phyloP scores from a whole-genome alignment of 2,888 invertebrate species.

The Microdon myrmicae region DNA sequence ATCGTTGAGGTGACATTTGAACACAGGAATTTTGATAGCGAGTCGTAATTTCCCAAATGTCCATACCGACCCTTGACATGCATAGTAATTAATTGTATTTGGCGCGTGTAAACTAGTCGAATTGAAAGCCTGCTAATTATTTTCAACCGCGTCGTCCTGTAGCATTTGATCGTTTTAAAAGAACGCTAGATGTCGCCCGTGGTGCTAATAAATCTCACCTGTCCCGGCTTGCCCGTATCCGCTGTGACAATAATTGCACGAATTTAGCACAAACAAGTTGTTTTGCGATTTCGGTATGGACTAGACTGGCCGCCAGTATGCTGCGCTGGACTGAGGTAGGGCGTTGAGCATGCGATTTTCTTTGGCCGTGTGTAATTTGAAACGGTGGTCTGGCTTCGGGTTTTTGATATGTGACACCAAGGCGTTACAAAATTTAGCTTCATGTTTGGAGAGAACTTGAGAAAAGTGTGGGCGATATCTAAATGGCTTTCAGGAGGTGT shows the following conservation, averaged over 20 bases:
- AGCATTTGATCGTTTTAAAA: slow-evolving; percentile 40
- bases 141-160: slow-evolving; percentile 47
- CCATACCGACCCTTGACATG: slow-evolving; percentile 27
- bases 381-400: slow-evolving; percentile 19
- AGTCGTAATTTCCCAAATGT: too few relatives aligned
- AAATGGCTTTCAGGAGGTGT: too few relatives aligned
- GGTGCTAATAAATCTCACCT: slow-evolving; percentile 47
- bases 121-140: slow-evolving; percentile 45
- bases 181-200: slow-evolving; percentile 38
- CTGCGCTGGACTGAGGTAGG: too few relatives aligned
- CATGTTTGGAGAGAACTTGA: too few relatives aligned
- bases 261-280: slow-evolving; percentile 18
- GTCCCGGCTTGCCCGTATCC: slow-evolving; percentile 27
- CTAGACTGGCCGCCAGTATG: too few relatives aligned
- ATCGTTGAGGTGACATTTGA: slow-evolving; percentile 45
- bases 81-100: slow-evolving; percentile 35
- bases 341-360: too few relatives aligned
- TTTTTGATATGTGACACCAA: slow-evolving; percentile 38
- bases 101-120: slow-evolving; percentile 36
- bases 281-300: slow-evolving; percentile 36
- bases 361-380: slow-evolving; percentile 27
- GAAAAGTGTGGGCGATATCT: too few relatives aligned
- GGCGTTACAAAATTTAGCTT: slow-evolving; percentile 32
- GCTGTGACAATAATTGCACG: slow-evolving; percentile 35
- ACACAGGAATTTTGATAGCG: slow-evolving; percentile 44